A percentile compares a stretch with the other conserved stretches of the same genome.
Evolutionary conservation across 2,797 vertebrate species (phyloP).

Genomic region (Prionace glauca): DNA sequence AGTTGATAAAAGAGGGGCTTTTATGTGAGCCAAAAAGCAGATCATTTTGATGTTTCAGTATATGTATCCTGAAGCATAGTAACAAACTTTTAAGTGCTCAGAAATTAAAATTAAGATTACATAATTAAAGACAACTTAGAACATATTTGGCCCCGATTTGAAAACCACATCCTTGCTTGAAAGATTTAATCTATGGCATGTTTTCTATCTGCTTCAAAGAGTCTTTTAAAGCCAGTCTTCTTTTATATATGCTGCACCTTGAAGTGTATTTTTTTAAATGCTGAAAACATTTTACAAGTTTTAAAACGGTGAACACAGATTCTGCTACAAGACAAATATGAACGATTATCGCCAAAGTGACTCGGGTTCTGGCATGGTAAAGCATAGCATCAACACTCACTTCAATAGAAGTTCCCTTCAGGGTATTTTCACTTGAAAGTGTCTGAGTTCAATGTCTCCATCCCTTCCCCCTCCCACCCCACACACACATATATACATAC

Average conservation of each 20-base stretch:
- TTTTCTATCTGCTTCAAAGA: not conserved
- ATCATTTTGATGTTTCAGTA: not conserved
- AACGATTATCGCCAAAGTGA: not conserved
- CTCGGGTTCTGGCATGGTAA: not conserved
- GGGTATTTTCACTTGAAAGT: not conserved
- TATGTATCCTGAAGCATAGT: not conserved
- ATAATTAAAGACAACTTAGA: constrained; percentile 18
- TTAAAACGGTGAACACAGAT: not conserved
- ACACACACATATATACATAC: not conserved
- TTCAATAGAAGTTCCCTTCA: not conserved
- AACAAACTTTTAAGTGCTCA: not conserved
- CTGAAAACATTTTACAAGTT: not conserved
- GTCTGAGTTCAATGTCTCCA: not conserved
- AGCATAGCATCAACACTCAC: not conserved
- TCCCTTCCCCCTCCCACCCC: not conserved
- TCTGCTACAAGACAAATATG: not conserved
- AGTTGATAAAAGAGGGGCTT: not conserved
- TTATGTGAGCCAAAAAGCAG: not conserved
- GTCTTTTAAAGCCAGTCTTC: not conserved
- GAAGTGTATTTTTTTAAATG: not conserved
- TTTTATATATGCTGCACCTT: constrained; percentile 4
- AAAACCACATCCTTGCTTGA: not conserved
- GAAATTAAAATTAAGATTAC: not conserved
- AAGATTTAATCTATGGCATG: not conserved
- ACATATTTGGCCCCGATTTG: not conserved